Evolutionary conservation across 2,797 vertebrate species (phyloP).

Genomic region (Rhinichthys osculus): DNA sequence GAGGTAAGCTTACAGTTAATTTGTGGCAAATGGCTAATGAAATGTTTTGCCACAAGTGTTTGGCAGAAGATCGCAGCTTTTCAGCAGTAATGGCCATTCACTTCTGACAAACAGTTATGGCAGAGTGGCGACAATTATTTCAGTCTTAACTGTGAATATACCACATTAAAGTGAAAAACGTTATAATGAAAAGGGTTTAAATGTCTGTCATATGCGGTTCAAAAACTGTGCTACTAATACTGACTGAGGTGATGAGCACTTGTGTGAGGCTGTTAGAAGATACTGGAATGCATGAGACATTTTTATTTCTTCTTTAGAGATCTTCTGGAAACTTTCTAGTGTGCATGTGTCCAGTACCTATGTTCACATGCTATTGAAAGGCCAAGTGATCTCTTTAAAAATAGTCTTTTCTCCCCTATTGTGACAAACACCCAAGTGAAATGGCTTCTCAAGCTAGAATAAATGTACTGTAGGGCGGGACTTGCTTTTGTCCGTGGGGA

Average conservation of each 20-base stretch:
- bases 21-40: constrained; percentile 22
- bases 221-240: not conserved
- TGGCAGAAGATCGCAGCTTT: constrained; percentile 1
- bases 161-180: not conserved
- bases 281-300: not conserved
- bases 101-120: not conserved
- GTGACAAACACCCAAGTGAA: not conserved
- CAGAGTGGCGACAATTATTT: not conserved
- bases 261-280: no score
- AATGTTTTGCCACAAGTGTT: not conserved
- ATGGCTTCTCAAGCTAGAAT: not conserved
- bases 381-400: no score
- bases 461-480: no score
- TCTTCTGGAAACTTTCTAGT: not conserved
- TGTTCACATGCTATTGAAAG: not conserved
- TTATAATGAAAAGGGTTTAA: not conserved
- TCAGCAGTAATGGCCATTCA: not conserved
- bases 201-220: not conserved
- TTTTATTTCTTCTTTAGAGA: not conserved
- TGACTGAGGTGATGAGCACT: not conserved
- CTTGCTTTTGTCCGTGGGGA: no score
- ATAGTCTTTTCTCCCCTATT: not conserved
- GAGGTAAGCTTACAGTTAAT: not conserved
- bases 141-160: not conserved
- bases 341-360: not conserved